These are phyloP conservation scores for Diploptera punctata DNA, from an alignment of 2,888 invertebrate species.

Conservation along the genomic window DNA sequence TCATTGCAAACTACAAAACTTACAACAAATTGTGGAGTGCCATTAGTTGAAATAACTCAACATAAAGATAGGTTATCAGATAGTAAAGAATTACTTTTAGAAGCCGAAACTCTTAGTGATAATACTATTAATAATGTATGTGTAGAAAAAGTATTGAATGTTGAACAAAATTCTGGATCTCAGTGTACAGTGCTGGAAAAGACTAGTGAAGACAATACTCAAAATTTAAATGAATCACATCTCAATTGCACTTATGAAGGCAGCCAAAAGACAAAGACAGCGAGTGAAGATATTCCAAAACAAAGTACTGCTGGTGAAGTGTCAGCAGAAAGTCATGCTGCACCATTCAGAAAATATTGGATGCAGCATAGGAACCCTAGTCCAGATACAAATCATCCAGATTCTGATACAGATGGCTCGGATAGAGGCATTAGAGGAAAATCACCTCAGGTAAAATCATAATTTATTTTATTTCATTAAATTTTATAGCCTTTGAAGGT, in stretches of 20 bases:
- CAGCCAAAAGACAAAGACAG: not conserved
- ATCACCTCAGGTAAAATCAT: slow-evolving; percentile 23
- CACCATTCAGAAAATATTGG: slow-evolving; percentile 17
- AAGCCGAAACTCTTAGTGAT: not conserved
- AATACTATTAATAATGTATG: not conserved
- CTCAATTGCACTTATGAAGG: too few species aligned
- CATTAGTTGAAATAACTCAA: not conserved
- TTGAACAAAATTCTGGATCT: not conserved
- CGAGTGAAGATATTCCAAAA: not conserved
- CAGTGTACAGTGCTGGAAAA: not conserved
- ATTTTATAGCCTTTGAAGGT: too few species aligned
- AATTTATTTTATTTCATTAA: too few species aligned
- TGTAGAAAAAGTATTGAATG: not conserved
- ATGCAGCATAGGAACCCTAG: not conserved
- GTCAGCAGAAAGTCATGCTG: not conserved
- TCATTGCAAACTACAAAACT: not conserved
- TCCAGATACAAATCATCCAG: slow-evolving; percentile 31
- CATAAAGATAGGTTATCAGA: slow-evolving; percentile 15
- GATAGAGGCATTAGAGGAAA: slow-evolving; percentile 6
- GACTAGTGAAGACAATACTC: not conserved
- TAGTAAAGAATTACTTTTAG: not conserved
- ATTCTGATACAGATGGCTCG: slow-evolving; percentile 30
- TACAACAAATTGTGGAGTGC: not conserved
- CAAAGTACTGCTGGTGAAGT: not conserved
- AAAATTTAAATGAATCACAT: not conserved